Base-by-base conservation (phyloP, 2,113 vertebrate genomes). In the Hoplias malabaricus region DNA sequence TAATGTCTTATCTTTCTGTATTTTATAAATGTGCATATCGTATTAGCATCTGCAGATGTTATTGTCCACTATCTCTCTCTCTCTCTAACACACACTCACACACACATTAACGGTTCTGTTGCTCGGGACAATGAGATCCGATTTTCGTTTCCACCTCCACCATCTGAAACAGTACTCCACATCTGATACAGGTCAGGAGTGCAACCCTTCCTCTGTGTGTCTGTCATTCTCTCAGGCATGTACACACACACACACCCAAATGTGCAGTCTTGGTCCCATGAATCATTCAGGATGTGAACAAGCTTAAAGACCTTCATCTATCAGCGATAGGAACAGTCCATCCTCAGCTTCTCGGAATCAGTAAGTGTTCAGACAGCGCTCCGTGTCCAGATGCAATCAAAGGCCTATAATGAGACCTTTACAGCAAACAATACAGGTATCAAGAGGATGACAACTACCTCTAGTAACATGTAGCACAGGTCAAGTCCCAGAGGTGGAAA, bases 221-320 rank as follows among this genome's bases (percentile, higher is more conserved):
- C 14, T 48, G 40, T 50, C 53, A 11, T 34, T n/a, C 43, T 75
- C 66, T 57, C 73, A 21, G 6, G 23, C 68, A 29, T 42, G 38
- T 27, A 38, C 9, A n/a, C 48, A 70, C 4, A 59, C 7, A 53
- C 38, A 79, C 9, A 78, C 38, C 13, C 31, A 77, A 59, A 78
- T 25, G 66, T 43, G 10, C n/a, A 29, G 38, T 13, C 63, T 36
- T 31, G 14, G 21, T 9, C 11, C 10, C 50, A 29, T 63, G 62
- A 80, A 70, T 33, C 33, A 69, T 75, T 56, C 56, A 80, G 33
- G 9, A 74, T 16, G 53, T 27, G 19, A 61, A 46, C 19, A 34
- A 68, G 65, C 40, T 59, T 29, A 21, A 53, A 25, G 59, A 80
- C 33, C 40, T 31, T 80, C 69, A 80, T 62, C 56, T 42, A 23